Evolutionary conservation across 2,113 vertebrate species (phyloP).

Genomic region (Probosciger aterrimus): DNA sequence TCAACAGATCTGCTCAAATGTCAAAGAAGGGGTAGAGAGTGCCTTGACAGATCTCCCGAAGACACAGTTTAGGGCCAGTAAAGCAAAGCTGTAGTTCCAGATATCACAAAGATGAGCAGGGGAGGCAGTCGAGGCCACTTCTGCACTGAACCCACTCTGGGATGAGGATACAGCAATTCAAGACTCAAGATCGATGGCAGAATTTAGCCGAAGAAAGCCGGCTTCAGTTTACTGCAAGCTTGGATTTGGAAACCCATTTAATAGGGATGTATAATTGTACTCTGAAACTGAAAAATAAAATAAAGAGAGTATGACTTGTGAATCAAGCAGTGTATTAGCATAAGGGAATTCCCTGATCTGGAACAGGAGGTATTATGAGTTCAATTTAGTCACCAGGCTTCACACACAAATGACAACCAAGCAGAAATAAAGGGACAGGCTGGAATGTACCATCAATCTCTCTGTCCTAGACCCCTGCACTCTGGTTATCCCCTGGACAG

Average conservation of each 20-base stretch:
- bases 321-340: background rate
- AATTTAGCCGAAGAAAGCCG: background rate
- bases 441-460: background rate
- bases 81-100: background rate
- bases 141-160: background rate
- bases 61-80: background rate
- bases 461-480: background rate
- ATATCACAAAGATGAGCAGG: background rate
- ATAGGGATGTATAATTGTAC: background rate
- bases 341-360: background rate
- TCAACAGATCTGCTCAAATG: background rate
- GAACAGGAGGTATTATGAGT: background rate
- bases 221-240: background rate
- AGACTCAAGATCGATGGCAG: background rate
- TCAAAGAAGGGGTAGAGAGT: background rate
- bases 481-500: background rate
- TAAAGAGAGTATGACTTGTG: accelerated
- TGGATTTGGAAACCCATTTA: background rate
- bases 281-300: background rate
- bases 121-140: background rate
- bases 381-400: background rate
- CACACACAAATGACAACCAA: background rate
- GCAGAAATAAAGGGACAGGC: background rate
- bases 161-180: background rate
- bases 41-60: background rate